A percentile compares a stretch with the other conserved stretches of the same genome.
Evolutionary conservation across 2,797 vertebrate species (phyloP).

Genomic region (Anomalospiza imberbis): DNA sequence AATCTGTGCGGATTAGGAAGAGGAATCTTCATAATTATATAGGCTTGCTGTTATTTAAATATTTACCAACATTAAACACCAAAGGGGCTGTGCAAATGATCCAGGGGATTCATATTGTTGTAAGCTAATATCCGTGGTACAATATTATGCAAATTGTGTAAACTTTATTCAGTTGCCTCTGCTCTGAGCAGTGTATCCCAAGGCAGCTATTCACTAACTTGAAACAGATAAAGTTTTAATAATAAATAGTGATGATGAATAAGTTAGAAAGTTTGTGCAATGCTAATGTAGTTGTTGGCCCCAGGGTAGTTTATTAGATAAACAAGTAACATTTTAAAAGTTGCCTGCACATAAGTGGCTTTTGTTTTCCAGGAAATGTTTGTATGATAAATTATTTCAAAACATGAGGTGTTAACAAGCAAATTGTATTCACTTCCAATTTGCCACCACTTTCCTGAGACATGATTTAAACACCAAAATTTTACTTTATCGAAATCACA

Average conservation of each 20-base stretch:
- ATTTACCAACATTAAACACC: slow-evolving; percentile 82
- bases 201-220: slow-evolving; percentile 75
- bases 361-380: slow-evolving; percentile 72
- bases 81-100: slow-evolving; percentile 74
- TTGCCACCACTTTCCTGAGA: slow-evolving; percentile 57
- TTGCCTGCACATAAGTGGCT: slow-evolving; percentile 60
- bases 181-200: slow-evolving; percentile 72
- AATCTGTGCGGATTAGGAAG: slow-evolving; percentile 66
- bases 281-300: slow-evolving; percentile 73
- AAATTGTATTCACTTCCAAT: slow-evolving; percentile 66
- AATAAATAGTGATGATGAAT: slow-evolving; percentile 84
- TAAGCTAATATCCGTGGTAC: slow-evolving; percentile 76
- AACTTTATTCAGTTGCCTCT: slow-evolving; percentile 75
- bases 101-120: slow-evolving; percentile 78
- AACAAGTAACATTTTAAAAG: slow-evolving; percentile 76
- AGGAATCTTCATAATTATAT: slow-evolving; percentile 73
- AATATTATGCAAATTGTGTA: slow-evolving; percentile 79
- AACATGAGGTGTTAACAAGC: slow-evolving; percentile 66
- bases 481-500: slow-evolving; percentile 41
- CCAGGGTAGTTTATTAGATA: slow-evolving; percentile 78
- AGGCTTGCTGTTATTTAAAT: slow-evolving; percentile 78
- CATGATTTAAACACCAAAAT: slow-evolving; percentile 59
- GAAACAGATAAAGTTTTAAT: slow-evolving; percentile 85
- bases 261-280: slow-evolving; percentile 80
- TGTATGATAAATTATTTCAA: slow-evolving; percentile 69